Conservation (phyloP, 2,113 vertebrate genomes). For the Ammodytes dubius region DNA sequence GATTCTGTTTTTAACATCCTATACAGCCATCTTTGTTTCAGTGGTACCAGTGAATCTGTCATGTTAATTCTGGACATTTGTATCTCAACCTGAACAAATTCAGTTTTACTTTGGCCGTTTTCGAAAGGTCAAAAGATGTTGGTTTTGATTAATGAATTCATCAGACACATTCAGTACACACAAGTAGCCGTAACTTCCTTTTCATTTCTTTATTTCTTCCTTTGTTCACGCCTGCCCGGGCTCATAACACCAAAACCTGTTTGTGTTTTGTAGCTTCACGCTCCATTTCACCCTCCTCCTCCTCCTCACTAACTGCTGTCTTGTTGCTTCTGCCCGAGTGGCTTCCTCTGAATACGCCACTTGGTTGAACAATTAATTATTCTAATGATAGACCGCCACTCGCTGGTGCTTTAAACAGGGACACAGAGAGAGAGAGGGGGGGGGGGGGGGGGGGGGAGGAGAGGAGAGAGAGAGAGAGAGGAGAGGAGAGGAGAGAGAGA, state of each 20-base stretch:
- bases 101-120: slow-evolving; percentile 16
- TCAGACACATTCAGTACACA: slow-evolving; percentile 18
- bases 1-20: too few species aligned
- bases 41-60: neutral
- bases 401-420: slow-evolving; percentile 72
- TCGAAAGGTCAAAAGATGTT: slow-evolving; percentile 51
- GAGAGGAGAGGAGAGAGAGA: neutral
- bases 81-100: neutral
- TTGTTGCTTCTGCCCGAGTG: slow-evolving; percentile 81
- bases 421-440: slow-evolving; percentile 37
- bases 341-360: slow-evolving; percentile 79
- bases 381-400: slow-evolving; percentile 81
- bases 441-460: neutral
- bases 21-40: neutral
- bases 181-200: slow-evolving; percentile 17
- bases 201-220: slow-evolving; percentile 1
- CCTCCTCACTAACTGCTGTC: slow-evolving; percentile 74
- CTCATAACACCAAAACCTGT: slow-evolving; percentile 72
- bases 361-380: slow-evolving; percentile 86
- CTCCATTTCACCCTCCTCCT: slow-evolving; percentile 69
- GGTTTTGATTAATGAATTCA: slow-evolving; percentile 54
- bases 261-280: slow-evolving; percentile 74
- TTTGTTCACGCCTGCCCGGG: slow-evolving; percentile 60
- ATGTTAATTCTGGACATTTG: neutral
- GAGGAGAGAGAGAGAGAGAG: slow-evolving; percentile 39